These are phyloP conservation scores for Hydroisotoma schaefferi DNA, from an alignment of 2,888 invertebrate genomes.

Conservation along the genomic window DNA sequence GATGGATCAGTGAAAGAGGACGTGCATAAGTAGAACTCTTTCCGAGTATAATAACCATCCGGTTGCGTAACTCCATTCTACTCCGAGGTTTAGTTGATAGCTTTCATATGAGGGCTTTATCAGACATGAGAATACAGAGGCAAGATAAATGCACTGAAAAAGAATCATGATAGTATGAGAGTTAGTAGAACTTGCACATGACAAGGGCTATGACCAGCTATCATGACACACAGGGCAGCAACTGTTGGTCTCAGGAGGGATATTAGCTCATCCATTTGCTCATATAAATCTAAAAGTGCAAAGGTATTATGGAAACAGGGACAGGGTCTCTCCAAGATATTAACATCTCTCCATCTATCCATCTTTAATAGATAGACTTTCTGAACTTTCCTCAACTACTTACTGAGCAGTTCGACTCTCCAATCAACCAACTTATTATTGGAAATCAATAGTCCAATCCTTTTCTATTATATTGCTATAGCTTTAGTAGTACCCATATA, in stretches of 20 bases:
- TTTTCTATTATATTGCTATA: slow-evolving; percentile 13
- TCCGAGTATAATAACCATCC: no score
- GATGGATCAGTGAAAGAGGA: no score
- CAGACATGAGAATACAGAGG: no score
- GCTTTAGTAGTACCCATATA: not conserved
- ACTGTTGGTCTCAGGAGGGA: slow-evolving; percentile 24
- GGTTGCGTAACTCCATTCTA: no score
- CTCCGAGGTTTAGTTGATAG: no score
- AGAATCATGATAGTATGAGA: no score
- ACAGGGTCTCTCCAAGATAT: slow-evolving; percentile 22
- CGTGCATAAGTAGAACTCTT: no score
- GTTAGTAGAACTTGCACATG: no score
- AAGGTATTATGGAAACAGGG: slow-evolving; percentile 22
- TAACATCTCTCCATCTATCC: slow-evolving; percentile 19
- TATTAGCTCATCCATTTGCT: slow-evolving; percentile 28
- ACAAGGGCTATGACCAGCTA: no score
- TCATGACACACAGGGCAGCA: slow-evolving; percentile 1
- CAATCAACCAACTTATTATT: slow-evolving; percentile 24
- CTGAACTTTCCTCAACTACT: slow-evolving; percentile 17
- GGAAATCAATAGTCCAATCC: slow-evolving; percentile 29
- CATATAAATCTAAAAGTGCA: slow-evolving; percentile 1
- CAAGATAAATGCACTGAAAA: no score
- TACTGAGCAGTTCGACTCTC: not conserved
- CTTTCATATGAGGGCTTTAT: no score
- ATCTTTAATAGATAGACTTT: not conserved